Evolutionary conservation across 2,113 vertebrate genomes (phyloP).

Genomic region (Nothobranchius kuhntae): DNA sequence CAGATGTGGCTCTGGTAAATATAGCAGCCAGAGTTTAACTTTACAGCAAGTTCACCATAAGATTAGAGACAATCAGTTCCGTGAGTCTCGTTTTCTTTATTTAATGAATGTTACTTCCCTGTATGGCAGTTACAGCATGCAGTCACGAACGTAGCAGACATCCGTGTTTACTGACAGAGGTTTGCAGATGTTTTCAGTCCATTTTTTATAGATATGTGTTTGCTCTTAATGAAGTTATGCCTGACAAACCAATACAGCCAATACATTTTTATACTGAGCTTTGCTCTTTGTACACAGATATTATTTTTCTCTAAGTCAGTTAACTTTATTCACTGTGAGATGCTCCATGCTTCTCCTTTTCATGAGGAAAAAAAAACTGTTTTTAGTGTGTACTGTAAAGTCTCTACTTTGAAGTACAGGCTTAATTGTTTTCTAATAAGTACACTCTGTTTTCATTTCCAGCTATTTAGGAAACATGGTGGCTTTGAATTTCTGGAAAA

Average conservation of each 20-base stretch:
- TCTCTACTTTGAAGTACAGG: neutral
- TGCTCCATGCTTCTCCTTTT: neutral
- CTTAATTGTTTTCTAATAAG: neutral
- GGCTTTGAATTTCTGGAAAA: neutral
- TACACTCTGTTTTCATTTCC: neutral
- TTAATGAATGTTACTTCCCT: neutral
- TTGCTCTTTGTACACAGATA: neutral
- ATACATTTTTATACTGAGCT: neutral
- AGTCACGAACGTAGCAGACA: too few relatives aligned
- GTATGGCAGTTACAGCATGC: neutral
- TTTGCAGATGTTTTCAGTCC: neutral
- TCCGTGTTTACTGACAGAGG: neutral
- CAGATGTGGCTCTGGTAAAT: conserved; percentile 49
- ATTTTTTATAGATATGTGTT: neutral
- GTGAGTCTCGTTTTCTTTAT: neutral
- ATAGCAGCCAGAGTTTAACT: conserved; percentile 17
- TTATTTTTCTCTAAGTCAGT: neutral
- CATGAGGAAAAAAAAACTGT: neutral
- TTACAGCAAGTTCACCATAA: neutral
- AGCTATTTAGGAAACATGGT: neutral
- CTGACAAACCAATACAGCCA: neutral
- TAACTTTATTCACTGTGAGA: neutral
- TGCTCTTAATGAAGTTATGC: neutral
- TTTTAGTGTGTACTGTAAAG: neutral
- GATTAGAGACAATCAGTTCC: conserved; percentile 5